Conservation (phyloP, 2,888 invertebrate species). For the Adineta ricciae region DNA sequence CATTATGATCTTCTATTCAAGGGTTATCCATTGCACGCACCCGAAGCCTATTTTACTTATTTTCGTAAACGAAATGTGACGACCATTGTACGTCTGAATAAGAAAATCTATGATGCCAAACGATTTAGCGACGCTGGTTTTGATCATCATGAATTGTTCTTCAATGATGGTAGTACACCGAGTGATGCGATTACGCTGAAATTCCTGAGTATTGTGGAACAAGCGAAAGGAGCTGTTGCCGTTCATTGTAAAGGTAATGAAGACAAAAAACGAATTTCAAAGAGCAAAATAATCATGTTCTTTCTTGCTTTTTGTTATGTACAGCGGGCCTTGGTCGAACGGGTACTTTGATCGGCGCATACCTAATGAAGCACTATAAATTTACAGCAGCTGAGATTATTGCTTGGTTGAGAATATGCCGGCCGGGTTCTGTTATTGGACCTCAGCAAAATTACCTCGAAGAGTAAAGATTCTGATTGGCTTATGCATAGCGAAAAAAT, state of each 20-base stretch:
- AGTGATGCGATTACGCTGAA: constrained; percentile 74
- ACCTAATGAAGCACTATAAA: constrained; percentile 74
- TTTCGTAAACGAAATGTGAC: constrained; percentile 75
- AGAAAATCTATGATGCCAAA: constrained; percentile 78
- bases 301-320: constrained; percentile 40
- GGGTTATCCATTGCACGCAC: constrained; percentile 65
- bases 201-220: constrained; percentile 77
- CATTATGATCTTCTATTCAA: too few species aligned
- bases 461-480: not conserved
- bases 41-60: constrained; percentile 82
- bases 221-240: constrained; percentile 77
- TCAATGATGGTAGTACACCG: constrained; percentile 89
- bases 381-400: constrained; percentile 86
- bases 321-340: constrained; percentile 85
- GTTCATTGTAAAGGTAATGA: constrained; percentile 75
- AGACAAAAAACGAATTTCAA: too few species aligned
- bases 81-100: constrained; percentile 76
- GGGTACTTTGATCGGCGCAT: constrained; percentile 92
- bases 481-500: too few species aligned
- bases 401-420: constrained; percentile 88
- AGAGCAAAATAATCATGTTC: too few species aligned
- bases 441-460: constrained; percentile 82
- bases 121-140: constrained; percentile 80
- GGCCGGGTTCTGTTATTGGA: constrained; percentile 93
- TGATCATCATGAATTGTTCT: constrained; percentile 85